These are phyloP conservation scores for Suricata suricatta DNA, from an alignment of 2,113 vertebrate species.

Conservation along the genomic window DNA sequence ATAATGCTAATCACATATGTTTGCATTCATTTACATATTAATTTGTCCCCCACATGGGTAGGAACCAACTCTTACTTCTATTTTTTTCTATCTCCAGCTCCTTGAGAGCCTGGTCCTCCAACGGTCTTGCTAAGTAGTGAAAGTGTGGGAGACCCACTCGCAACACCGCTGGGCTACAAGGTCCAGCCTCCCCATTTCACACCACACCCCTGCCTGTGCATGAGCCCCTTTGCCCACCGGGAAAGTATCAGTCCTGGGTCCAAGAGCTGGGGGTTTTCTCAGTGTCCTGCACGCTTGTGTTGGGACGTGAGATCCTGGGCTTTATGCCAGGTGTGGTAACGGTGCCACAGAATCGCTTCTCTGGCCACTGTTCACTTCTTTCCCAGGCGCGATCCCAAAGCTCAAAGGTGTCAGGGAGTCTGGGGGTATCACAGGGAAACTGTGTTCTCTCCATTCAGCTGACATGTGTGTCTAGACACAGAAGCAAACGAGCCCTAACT, in stretches of 20 bases:
- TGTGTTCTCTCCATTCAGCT: not conserved
- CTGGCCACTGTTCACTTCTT: not conserved
- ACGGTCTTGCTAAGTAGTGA: not conserved
- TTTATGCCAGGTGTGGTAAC: not conserved
- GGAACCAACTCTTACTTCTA: not conserved
- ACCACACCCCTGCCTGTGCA: not conserved
- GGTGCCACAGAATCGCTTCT: not conserved
- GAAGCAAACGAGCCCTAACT: not conserved
- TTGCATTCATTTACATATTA: not conserved
- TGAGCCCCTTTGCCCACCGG: not conserved
- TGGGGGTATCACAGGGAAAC: rapidly evolving
- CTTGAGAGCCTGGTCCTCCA: not conserved
- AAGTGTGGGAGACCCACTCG: too few relatives aligned
- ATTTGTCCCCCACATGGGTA: not conserved
- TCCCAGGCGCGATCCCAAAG: not conserved
- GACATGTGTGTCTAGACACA: not conserved
- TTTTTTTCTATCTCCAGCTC: not conserved
- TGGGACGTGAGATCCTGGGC: not conserved
- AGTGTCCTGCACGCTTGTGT: rapidly evolving
- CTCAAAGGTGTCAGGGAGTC: too few relatives aligned
- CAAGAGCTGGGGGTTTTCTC: not conserved
- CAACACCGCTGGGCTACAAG: too few relatives aligned
- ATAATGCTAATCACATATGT: not conserved
- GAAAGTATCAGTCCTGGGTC: not conserved
- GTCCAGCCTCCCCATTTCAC: not conserved